phyloP scores from a whole-genome alignment of 2,113 vertebrate genomes.

The Opisthocomus hoazin region DNA sequence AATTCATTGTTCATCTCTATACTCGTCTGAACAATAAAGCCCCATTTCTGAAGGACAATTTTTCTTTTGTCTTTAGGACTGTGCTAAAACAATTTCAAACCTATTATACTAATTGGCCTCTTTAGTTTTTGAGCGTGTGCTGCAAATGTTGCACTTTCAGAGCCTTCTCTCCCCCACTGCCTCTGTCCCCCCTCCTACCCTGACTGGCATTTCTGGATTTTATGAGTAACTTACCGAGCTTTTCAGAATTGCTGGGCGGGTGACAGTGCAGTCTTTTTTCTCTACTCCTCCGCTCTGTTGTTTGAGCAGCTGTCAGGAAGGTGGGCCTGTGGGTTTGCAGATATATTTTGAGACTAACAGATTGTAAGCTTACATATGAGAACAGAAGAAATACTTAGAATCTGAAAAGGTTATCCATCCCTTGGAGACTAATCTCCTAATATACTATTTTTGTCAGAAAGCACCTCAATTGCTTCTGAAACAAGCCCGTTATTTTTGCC shows the following conservation, averaged over 20 bases:
- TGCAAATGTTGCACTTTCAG: constrained; percentile 32
- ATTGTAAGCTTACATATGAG: constrained; percentile 59
- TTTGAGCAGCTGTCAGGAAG: constrained; percentile 69
- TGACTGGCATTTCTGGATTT: constrained; percentile 37
- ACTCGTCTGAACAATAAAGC: constrained; percentile 56
- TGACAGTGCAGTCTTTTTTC: background rate
- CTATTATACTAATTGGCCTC: constrained; percentile 68
- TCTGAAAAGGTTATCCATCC: constrained; percentile 65
- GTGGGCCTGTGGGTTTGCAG: constrained; percentile 57
- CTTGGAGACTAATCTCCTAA: constrained; percentile 69
- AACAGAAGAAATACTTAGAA: constrained; percentile 61
- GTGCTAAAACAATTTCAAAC: constrained; percentile 65
- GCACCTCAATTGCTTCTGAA: constrained; percentile 63
- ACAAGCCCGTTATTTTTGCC: constrained; percentile 59
- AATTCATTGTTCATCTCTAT: constrained; percentile 69
- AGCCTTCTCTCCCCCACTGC: background rate
- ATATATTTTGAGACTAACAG: constrained; percentile 64
- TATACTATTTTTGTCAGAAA: constrained; percentile 64
- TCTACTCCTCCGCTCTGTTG: constrained; percentile 39
- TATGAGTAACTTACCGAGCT: constrained; percentile 46
- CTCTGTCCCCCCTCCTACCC: background rate
- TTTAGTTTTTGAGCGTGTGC: constrained; percentile 24
- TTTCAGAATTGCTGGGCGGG: constrained; percentile 49
- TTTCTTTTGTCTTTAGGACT: constrained; percentile 72
- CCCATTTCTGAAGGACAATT: constrained; percentile 68